phyloP scores from a whole-genome alignment of 2,113 vertebrate genomes.

The Notiomystis cincta region DNA sequence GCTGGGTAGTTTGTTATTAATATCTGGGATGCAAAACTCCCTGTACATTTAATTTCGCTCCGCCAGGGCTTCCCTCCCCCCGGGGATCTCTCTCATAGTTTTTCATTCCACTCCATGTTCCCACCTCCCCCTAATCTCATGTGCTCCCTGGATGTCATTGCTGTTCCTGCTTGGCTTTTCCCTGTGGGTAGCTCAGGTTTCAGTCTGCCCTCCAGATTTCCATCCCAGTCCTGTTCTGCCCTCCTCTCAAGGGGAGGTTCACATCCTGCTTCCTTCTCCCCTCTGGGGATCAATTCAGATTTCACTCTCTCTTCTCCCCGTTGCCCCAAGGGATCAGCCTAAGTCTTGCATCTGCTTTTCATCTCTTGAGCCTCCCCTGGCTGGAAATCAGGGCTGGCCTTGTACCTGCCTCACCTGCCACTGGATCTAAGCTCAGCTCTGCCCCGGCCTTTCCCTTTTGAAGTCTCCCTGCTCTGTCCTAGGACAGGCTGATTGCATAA shows the following conservation, averaged over 20 bases:
- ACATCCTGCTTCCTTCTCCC: constrained; percentile 54
- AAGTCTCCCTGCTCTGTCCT: constrained; percentile 39
- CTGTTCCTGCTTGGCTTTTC: constrained; percentile 51
- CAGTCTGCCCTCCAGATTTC: constrained; percentile 36
- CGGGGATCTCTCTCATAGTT: constrained; percentile 36
- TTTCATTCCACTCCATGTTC: constrained; percentile 7
- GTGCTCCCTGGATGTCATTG: constrained; percentile 38
- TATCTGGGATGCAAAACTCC: constrained; percentile 62
- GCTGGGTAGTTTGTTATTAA: constrained; percentile 57
- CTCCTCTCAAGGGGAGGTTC: constrained; percentile 30
- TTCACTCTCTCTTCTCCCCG: not conserved
- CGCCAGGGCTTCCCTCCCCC: constrained; percentile 46
- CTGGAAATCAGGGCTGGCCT: constrained; percentile 11
- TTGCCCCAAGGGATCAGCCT: not conserved
- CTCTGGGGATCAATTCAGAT: constrained; percentile 16
- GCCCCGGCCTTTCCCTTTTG: constrained; percentile 40
- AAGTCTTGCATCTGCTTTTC: constrained; percentile 10
- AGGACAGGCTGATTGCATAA: constrained; percentile 42
- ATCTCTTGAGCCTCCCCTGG: constrained; percentile 7
- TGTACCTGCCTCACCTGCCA: not conserved
- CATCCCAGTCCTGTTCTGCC: constrained; percentile 25
- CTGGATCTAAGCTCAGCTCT: not conserved
- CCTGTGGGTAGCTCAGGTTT: constrained; percentile 49
- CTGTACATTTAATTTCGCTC: constrained; percentile 49
- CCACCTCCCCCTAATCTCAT: constrained; percentile 45